Base-by-base conservation (phyloP, 2,797 vertebrate genomes). In the Thalassophryne amazonica region DNA sequence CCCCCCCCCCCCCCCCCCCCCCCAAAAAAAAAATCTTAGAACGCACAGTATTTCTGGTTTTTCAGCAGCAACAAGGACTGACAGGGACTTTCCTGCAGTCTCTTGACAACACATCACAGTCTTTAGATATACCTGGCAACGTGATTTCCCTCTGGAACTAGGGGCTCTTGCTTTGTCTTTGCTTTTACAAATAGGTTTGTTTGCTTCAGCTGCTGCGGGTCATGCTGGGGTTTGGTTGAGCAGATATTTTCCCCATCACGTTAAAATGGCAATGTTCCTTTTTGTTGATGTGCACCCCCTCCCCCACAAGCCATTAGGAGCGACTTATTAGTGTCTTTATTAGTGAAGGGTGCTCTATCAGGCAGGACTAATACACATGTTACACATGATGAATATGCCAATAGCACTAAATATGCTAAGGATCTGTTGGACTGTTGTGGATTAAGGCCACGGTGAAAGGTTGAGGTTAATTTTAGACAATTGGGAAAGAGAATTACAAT, bases 311-410 rank as follows among this genome's bases (percentile, higher is more conserved):
- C 47, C 60, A 66, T 78, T 70, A 69, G 41, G 33, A 55, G 28
- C 51, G 30, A 45, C 57, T 62, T 24, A 69, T 49, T 72, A n/a
- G 69, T 66, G 64, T 80, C 64, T 81, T 78, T 65, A 76, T 83
- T 76, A 77, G 60, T 53, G 63, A 52, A 43, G 34, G 71, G 63
- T 76, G 66, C 72, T 76, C 65, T 61, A 72, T 81, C 76, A 68
- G 46, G 63, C 50, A 60, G 49, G 59, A 69, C 68, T 69, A 79
- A 73, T 70, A 63, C 61, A 71, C 60, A 55, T 46, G 58, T 62
- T 63, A 63, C 41, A 52, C 67, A 62, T 67, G 67, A 70, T 28
- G 9, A 53, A 52, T 72, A 72, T 71, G 74, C 46, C 73, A 54
- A 72, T 71, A 76, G 57, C 39, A 53, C 40, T 72, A 51, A 75